These are phyloP conservation scores for Ylistrum balloti DNA, from an alignment of 1,140 invertebrate genomes.

Conservation along the genomic window DNA sequence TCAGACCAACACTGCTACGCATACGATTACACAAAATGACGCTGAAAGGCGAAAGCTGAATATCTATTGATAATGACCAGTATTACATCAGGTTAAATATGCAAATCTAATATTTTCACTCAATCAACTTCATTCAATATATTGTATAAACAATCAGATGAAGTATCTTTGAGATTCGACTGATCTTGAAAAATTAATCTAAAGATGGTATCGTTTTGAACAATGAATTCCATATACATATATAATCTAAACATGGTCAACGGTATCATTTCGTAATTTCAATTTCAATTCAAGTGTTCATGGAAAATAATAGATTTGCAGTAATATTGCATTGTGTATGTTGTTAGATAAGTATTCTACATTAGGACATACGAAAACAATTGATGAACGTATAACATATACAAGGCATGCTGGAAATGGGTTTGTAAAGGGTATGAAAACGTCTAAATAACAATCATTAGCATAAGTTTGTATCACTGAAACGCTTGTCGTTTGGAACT, in stretches of 20 bases:
- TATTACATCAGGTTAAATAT: conserved; percentile 7
- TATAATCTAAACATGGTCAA: no score
- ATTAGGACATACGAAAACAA: neutral
- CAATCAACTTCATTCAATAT: neutral
- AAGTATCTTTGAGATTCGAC: no score
- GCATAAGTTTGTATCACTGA: neutral
- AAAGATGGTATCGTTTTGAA: no score
- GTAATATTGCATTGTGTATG: conserved; percentile 39
- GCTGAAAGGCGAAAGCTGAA: neutral
- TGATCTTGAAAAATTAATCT: no score
- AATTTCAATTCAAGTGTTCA: neutral
- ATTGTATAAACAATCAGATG: neutral
- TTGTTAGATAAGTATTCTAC: neutral
- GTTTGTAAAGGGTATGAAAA: neutral
- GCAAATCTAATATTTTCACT: neutral
- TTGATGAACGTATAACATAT: neutral
- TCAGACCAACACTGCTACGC: neutral
- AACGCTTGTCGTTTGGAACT: neutral
- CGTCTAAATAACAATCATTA: neutral
- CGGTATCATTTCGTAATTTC: no score
- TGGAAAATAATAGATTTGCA: neutral
- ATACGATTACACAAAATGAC: neutral
- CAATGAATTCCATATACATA: neutral
- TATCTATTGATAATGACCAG: neutral
- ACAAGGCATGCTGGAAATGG: neutral